Evolutionary conservation across 2,113 vertebrate species (phyloP), one percentile per base, ranked within the genome.

Genomic region (Micromys minutus): DNA sequence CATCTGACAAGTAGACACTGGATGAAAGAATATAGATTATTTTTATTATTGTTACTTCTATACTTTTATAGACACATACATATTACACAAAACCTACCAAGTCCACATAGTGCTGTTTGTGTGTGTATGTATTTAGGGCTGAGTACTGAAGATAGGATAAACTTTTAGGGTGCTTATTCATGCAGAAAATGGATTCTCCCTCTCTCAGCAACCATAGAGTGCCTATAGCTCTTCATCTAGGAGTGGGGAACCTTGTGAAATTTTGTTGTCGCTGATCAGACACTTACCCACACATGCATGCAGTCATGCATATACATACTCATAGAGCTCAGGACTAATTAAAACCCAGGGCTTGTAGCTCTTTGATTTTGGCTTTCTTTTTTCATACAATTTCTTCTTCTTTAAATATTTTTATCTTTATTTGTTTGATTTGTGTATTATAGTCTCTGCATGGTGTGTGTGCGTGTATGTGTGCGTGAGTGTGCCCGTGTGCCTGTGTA

Each of bases 271-370:
- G 42, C 57, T 83, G 12, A 3, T 83, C n/a, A 83, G 22, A 16
- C 26, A 74, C 3, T 39, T 26, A 26, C 50, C 9, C 26, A n/a
- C 12, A 19, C 6, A 39, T 21, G n/a, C 2, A 15, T 11, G 10
- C 36, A 76, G 21, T 22, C 3, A 36, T 45, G 19, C 3, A 61
- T 77, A 39, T 13, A 74, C 2, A 74, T 2, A 52, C 7, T 26
- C 22, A 21, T 15, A 42, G 8, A 69, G 1, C 47, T 76, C 11
- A 84, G 7, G 7, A 17, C 34, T 57, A 19, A 45, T 19, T 45
- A 3, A 55, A 55, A 45, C 24, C 4, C 6, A 22, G 59, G 12
- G 5, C 5, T 50, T n/a, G 42, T 55, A 17, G 0, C 0, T 63
- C 45, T 45, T 26, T 10, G 17, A 45, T 11, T 13, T n/a, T 39